phyloP scores from a whole-genome alignment of 2,888 invertebrate genomes.

The Ophion slaviceki region DNA sequence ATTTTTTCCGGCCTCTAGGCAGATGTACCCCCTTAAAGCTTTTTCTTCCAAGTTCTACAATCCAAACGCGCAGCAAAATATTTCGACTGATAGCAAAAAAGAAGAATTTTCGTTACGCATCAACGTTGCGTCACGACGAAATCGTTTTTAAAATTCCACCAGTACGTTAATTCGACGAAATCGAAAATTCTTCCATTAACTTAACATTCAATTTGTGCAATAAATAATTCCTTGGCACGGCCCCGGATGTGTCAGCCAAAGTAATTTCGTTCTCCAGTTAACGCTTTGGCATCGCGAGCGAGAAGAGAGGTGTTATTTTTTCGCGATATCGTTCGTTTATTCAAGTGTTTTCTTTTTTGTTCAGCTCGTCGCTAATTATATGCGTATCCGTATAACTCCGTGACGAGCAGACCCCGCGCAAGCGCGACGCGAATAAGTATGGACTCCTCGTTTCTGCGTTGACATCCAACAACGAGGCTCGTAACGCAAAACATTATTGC shows the following conservation, averaged over 20 bases:
- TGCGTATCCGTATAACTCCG: background rate
- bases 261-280: background rate
- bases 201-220: background rate
- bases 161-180: no score
- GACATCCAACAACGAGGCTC: background rate
- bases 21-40: no score
- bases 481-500: background rate
- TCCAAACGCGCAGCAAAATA: no score
- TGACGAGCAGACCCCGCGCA: background rate
- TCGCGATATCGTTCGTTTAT: slow-evolving; percentile 46
- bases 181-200: background rate
- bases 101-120: no score
- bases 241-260: background rate
- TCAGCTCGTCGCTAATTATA: slow-evolving; percentile 14
- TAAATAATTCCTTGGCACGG: background rate
- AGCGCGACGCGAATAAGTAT: background rate
- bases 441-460: background rate
- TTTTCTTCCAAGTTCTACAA: no score
- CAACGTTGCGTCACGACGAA: no score
- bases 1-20: no score
- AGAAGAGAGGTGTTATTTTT: slow-evolving; percentile 41
- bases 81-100: no score
- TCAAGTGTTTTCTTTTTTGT: slow-evolving; percentile 47
- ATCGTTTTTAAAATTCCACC: no score
- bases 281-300: slow-evolving; percentile 17